These are phyloP conservation scores for Paramacrobiotus metropolitanus DNA, from an alignment of 1,140 invertebrate genomes.

Conservation along the genomic window DNA sequence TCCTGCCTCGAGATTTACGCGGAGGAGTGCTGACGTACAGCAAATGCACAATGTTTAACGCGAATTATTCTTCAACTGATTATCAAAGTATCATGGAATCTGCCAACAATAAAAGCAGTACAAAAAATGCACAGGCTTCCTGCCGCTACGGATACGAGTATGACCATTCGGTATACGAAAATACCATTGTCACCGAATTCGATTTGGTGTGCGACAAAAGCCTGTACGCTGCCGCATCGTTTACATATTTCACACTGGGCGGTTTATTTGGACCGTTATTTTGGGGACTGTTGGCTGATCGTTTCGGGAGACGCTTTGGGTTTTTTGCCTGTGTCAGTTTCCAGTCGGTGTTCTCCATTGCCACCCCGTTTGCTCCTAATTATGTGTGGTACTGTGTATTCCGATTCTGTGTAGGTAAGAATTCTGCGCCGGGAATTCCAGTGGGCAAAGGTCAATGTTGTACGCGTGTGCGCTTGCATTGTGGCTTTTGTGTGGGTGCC, in stretches of 20 bases:
- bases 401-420: neutral
- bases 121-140: no score
- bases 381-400: neutral
- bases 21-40: neutral
- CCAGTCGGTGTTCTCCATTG: neutral
- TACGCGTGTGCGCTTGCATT: no score
- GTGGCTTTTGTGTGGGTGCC: no score
- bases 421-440: no score
- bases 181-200: conserved; percentile 28
- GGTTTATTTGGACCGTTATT: conserved; percentile 41
- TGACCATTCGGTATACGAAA: conserved; percentile 20
- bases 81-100: no score
- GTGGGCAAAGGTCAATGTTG: no score
- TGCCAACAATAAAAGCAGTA: no score
- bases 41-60: neutral
- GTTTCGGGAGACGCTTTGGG: neutral
- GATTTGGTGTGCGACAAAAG: conserved; percentile 38
- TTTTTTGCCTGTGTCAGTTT: neutral
- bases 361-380: neutral
- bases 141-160: conserved; percentile 22
- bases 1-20: neutral
- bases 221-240: conserved; percentile 36
- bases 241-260: conserved; percentile 40
- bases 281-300: conserved; percentile 41
- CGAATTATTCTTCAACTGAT: neutral